Evolutionary conservation across 2,113 vertebrate genomes (phyloP), one percentile per base, ranked within the genome.

Genomic region (Epinephelus moara): DNA sequence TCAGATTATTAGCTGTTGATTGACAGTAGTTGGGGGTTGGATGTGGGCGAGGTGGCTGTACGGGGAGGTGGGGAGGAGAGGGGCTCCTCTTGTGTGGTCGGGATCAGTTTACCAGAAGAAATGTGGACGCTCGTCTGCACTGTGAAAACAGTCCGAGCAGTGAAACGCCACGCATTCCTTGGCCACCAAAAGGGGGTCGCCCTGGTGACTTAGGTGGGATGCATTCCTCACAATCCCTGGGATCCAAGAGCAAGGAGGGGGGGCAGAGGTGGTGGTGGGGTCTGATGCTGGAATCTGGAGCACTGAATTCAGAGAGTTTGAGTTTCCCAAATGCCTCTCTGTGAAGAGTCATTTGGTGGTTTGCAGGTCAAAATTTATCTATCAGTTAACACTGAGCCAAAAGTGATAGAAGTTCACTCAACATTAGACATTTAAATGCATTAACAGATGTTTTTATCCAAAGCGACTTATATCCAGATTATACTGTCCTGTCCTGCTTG

Each of bases 21-120:
- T 88, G 85, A 90, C 81, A 55, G 81, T 10, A 62, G 69, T n/a
- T 1, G 37, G 0, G 33, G 40, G 9, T 12, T 27, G 47, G 53
- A 56, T 19, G 17, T 37, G 23, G 33, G 0, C 11, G 56, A 47
- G 18, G 81, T 18, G 74, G 73, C 30, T 30, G 61, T 18, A 18
- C 7, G 2, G 50, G 3, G 55, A 11, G 78, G 42, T 47, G 33
- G 40, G 33, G 11, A 53, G 12, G 56, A 37, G 18, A 45, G 8
- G n/a, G 60, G 37, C 25, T 81, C 85, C 78, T 75, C 80, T 47
- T 92, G 91, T 92, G 91, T 94, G 93, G 92, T 88, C 84, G 4
- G 60, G 87, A 85, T 91, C 69, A 59, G 27, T 86, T 92, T 90
- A 88, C 84, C 80, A 83, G 85, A 42, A 64, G 78, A 75, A 80